Base-by-base conservation (phyloP, 1,140 invertebrate genomes). In the Liolophura sinensis region DNA sequence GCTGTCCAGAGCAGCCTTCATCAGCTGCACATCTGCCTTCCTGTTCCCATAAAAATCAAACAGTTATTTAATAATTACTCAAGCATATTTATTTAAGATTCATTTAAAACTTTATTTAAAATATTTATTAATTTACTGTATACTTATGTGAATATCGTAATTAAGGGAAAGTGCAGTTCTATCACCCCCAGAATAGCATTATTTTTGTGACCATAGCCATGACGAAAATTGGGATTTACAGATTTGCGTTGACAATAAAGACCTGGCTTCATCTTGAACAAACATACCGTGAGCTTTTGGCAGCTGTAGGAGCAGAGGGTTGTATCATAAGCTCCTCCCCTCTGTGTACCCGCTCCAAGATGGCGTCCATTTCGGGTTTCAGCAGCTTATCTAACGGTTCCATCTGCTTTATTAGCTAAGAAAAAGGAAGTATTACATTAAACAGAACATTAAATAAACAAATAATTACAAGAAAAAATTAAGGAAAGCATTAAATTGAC, bases 401-500 rank as follows among this genome's bases (percentile, higher is more conserved):
- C 59, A 95, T 78, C 85, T 93, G 88, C 66, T 89, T 88, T 25
- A 94, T 81, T 62, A 94, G 85, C 80, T 93, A 87, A 48, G 67
- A 69, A 49, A 59, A 15, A 52, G 59, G 31, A 40, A 40, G 31
- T 5, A 40, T 40, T 40, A 40, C 3, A 40, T 3, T 40, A 40
- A 40, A 40, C 9, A 3, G 9, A 40, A 5, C 31, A 40, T 5
- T 40, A 40, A 40, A 40, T 40, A 40, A 40, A 40, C 31, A n/a
- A 22, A 52, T 50, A 1, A 14, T n/a, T n/a, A 24, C 20, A 60
- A 60, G 27, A n/a, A n/a, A n/a, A n/a, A n/a, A n/a, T n/a, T n/a
- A n/a, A n/a, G n/a, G n/a, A n/a, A n/a, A n/a, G n/a, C n/a, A n/a
- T n/a, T n/a, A n/a, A n/a, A n/a, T n/a, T n/a, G n/a, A n/a, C n/a